Percentiles rank a stretch among this genome's conserved stretches.
phyloP scores from a whole-genome alignment of 2,113 vertebrate species.

The Anoura caudifer region DNA sequence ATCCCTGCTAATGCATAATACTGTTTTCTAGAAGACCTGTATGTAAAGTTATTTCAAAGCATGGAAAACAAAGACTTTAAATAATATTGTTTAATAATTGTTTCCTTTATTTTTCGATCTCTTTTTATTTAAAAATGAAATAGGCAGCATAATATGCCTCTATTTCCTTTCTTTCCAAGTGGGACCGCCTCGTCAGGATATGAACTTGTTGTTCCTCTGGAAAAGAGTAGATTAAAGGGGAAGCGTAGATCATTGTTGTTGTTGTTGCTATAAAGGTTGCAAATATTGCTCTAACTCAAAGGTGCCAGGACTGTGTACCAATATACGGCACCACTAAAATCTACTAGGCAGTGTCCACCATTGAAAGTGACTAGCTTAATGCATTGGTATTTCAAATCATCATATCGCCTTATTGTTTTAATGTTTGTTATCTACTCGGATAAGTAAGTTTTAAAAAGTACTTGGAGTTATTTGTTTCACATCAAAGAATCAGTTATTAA shows the following conservation, averaged over 20 bases:
- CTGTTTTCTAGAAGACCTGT: background rate
- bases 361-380: background rate
- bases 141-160: background rate
- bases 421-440: background rate
- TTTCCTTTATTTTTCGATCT: background rate
- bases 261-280: background rate
- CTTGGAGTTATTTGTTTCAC: background rate
- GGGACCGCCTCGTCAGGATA: background rate
- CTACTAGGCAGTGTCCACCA: background rate
- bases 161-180: background rate
- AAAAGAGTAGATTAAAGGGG: background rate
- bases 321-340: background rate
- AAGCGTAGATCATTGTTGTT: background rate
- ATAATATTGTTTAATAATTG: background rate
- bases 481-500: background rate
- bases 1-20: background rate
- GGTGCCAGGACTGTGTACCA: background rate
- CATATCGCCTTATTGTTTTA: background rate
- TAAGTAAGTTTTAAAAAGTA: background rate
- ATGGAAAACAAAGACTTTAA: background rate
- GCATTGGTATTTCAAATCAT: background rate
- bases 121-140: background rate
- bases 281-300: background rate
- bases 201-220: background rate
- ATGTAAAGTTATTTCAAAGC: background rate